Evolutionary conservation across 1,140 invertebrate species (phyloP).

Genomic region (Planococcus citri): DNA sequence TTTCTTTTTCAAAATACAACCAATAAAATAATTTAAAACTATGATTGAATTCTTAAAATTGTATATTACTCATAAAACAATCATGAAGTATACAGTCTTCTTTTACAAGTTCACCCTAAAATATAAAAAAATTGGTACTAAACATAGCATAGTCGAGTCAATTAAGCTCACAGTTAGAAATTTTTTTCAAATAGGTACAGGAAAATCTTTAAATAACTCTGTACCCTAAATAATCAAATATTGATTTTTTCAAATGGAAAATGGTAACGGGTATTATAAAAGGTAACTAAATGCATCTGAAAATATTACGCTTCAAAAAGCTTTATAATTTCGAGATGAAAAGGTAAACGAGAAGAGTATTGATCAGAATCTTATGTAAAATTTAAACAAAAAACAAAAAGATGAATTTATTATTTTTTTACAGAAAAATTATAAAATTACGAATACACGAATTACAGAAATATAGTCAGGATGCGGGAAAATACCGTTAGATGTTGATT

Average conservation of each 20-base stretch:
- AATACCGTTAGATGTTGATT: too few relatives aligned
- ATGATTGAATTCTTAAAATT: background rate
- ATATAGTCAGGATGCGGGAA: too few relatives aligned
- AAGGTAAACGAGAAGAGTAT: background rate
- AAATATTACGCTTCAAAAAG: background rate
- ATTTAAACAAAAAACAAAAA: too few relatives aligned
- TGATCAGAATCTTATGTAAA: too few relatives aligned
- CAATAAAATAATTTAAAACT: constrained; percentile 2
- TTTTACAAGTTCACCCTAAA: background rate
- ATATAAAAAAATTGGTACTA: background rate
- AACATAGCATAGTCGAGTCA: background rate
- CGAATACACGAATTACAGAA: too few relatives aligned
- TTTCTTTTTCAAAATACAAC: background rate
- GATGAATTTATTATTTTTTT: too few relatives aligned
- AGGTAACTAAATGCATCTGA: background rate
- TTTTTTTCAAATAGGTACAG: too few relatives aligned
- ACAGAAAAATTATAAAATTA: too few relatives aligned
- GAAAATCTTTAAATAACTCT: too few relatives aligned
- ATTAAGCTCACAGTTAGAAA: background rate
- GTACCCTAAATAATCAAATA: background rate
- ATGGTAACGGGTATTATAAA: background rate
- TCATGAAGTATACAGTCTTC: background rate
- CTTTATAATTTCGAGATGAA: background rate
- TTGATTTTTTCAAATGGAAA: background rate
- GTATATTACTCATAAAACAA: background rate